Evolutionary conservation across 2,888 invertebrate species (phyloP), one percentile per base, ranked within the genome.

Genomic region (Amphipyra berbera): DNA sequence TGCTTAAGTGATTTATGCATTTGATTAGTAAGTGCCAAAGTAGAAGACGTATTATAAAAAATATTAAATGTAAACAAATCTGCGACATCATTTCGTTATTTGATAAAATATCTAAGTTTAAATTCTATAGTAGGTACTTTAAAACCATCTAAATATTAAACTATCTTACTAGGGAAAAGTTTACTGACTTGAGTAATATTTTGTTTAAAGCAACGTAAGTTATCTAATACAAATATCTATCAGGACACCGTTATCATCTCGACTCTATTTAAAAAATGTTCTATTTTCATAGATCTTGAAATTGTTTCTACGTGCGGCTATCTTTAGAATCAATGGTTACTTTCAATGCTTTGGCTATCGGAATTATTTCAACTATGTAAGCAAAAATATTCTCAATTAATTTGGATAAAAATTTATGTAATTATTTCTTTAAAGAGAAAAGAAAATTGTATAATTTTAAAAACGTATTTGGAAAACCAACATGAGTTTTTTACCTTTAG

Each of bases 201-300:
- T 0, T 30, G 6, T 30, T 7, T 6, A 5, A 30, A 30, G 30
- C 7, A 30, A 6, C 6, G 30, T 30, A 6, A 6, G 6, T 7
- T 4, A 30, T 21, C 21, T 21, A n/a, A n/a, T n/a, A 6, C 27
- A 30, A 30, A 30, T 41, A 14, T 21, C 14, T 38, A 21, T 41
- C 48, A 44, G 38, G 42, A 42, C 9, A 15, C 7, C 8, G 15
- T 2, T 12, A 38, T n/a, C 41, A 41, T 2, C 2, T 37, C 8
- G 9, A 2, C n/a, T 12, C 7, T n/a, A 49, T 38, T 15, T 27
- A 49, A 49, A 47, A 49, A 49, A 53, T 50, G 14, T 14, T 58
- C 42, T 56, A 65, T 65, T 66, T 74, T 44, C 40, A 59, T 38
- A 48, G 55, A 52, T 47, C 52, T 60, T 58, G 42, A 57, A 68